Percentiles rank a stretch among this genome's conserved stretches.
Evolutionary conservation across 2,113 vertebrate species (phyloP).

Genomic region (Suricata suricatta): DNA sequence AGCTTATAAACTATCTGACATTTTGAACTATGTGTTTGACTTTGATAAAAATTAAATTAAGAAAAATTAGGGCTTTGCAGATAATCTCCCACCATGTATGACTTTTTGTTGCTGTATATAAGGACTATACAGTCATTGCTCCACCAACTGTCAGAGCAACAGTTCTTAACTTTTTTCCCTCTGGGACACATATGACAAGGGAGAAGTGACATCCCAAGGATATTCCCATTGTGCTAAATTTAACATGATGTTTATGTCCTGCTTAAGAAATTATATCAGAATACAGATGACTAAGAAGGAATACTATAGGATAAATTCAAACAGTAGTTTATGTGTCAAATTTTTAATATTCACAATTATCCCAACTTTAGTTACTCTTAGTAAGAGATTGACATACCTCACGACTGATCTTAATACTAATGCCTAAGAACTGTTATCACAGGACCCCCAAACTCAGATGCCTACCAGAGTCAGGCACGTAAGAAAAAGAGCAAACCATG

Average conservation of each 20-base stretch:
- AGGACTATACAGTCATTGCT: neutral
- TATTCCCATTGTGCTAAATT: neutral
- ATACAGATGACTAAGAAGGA: neutral
- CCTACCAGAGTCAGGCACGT: neutral
- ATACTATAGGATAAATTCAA: neutral
- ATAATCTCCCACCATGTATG: neutral
- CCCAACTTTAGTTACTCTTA: neutral
- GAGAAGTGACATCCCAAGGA: neutral
- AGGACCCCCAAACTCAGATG: neutral
- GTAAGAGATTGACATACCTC: neutral
- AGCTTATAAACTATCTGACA: neutral
- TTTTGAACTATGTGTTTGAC: neutral
- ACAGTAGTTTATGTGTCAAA: neutral
- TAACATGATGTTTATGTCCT: neutral
- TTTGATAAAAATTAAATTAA: constrained; percentile 39
- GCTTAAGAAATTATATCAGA: neutral
- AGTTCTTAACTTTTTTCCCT: neutral
- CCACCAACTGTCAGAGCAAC: neutral
- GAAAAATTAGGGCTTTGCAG: neutral
- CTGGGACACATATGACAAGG: neutral
- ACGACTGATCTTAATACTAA: neutral
- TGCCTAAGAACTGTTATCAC: neutral
- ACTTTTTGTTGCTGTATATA: neutral
- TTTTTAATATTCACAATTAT: neutral
- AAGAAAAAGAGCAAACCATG: neutral